phyloP scores from a whole-genome alignment of 2,797 vertebrate genomes.

The Lacerta agilis region DNA sequence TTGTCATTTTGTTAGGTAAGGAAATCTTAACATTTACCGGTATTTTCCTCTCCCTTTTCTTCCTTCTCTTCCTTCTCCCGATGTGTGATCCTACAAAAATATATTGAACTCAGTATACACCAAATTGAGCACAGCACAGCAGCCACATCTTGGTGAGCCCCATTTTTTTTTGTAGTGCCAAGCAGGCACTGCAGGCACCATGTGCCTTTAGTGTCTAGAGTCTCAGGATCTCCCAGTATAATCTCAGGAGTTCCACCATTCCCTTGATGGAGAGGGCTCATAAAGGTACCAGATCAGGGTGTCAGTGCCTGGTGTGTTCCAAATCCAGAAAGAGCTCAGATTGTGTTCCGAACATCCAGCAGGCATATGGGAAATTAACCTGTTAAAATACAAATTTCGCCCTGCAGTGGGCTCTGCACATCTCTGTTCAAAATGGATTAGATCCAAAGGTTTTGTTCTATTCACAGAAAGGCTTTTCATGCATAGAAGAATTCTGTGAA shows the following conservation, averaged over 20 bases:
- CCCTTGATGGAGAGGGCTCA: too few species aligned
- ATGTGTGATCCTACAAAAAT: neutral
- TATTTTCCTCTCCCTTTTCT: fast-evolving
- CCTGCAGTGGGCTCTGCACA: too few species aligned
- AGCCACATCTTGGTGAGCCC: neutral
- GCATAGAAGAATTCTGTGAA: neutral
- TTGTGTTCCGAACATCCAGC: neutral
- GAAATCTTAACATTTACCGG: fast-evolving
- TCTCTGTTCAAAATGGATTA: neutral
- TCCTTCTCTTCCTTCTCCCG: neutral
- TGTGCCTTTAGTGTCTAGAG: neutral
- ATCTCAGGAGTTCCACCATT: neutral
- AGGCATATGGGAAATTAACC: neutral
- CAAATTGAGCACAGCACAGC: neutral
- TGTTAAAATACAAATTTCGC: neutral
- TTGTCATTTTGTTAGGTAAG: slow-evolving; percentile 94
- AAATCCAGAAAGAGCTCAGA: too few species aligned
- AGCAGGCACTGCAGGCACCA: neutral
- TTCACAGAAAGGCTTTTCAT: neutral
- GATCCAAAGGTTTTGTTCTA: neutral
- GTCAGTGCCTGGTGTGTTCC: neutral
- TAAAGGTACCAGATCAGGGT: too few species aligned
- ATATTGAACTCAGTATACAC: neutral
- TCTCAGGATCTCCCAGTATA: neutral
- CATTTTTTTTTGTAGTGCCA: neutral